Percentiles rank a stretch among this genome's conserved stretches.
Conservation (phyloP, 1,140 invertebrate genomes). For the Achatina immaculata region DNA sequence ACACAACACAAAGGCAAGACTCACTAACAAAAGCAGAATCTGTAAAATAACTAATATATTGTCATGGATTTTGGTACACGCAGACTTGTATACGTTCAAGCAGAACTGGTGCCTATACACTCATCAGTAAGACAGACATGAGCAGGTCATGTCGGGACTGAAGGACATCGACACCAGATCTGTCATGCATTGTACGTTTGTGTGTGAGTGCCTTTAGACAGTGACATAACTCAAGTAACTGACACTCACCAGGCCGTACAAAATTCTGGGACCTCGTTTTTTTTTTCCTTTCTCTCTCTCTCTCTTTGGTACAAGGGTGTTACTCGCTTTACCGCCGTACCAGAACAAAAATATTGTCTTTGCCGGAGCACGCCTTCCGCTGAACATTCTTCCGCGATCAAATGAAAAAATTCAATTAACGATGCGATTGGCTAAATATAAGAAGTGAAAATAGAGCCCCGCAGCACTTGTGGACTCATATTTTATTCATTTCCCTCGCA, state of each 20-base stretch:
- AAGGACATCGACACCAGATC: too few relatives aligned
- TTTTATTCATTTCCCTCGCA: constrained; percentile 33
- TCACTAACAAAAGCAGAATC: too few relatives aligned
- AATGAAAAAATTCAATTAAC: constrained; percentile 38
- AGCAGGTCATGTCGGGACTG: too few relatives aligned
- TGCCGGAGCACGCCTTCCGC: not conserved
- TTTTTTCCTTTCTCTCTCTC: not conserved
- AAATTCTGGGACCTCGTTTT: not conserved
- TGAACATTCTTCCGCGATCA: not conserved
- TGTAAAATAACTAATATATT: too few relatives aligned
- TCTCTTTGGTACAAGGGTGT: not conserved
- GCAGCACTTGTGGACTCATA: constrained; percentile 25
- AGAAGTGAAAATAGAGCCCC: constrained; percentile 33
- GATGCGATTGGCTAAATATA: constrained; percentile 33
- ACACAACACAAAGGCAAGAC: too few relatives aligned
- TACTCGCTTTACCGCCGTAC: not conserved
- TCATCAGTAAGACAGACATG: too few relatives aligned
- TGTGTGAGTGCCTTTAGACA: too few relatives aligned
- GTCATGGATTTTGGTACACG: too few relatives aligned
- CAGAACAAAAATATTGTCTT: constrained; percentile 19
- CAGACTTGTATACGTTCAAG: too few relatives aligned
- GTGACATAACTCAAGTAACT: too few relatives aligned
- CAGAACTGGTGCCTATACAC: too few relatives aligned
- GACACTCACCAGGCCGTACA: not conserved
- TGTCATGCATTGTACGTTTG: too few relatives aligned